A percentile compares a stretch with the other conserved stretches of the same genome.
Evolutionary conservation across 2,797 vertebrate genomes (phyloP).

Genomic region (Sarcophilus harrisii): DNA sequence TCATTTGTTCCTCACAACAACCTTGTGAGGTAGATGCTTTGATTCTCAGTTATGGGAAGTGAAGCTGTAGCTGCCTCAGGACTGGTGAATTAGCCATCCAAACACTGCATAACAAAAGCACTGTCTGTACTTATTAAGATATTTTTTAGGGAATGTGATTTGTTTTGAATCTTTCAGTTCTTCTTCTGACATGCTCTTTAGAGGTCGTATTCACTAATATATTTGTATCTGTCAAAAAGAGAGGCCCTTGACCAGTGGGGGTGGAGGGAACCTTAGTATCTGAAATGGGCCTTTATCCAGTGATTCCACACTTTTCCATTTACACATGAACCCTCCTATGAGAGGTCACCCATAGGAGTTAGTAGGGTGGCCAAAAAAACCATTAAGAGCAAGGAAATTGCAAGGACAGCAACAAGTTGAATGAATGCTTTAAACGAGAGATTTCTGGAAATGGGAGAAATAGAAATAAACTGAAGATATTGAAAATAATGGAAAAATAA

Average conservation of each 20-base stretch:
- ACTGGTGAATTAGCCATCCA: background rate
- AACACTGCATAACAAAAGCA: background rate
- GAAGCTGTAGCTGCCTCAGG: background rate
- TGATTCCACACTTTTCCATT: background rate
- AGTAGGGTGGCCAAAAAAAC: background rate
- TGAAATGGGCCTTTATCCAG: background rate
- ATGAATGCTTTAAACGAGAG: background rate
- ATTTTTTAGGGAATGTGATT: background rate
- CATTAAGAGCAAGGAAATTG: background rate
- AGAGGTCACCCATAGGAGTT: background rate
- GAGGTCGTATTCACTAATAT: background rate
- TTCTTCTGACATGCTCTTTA: background rate
- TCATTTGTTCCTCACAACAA: background rate
- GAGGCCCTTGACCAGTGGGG: background rate
- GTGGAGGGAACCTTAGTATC: background rate
- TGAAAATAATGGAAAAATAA: background rate
- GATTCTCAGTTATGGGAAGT: background rate
- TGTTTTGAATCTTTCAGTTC: background rate
- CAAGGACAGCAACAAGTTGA: background rate
- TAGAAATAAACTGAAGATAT: background rate
- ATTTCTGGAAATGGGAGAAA: background rate
- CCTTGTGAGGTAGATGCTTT: background rate
- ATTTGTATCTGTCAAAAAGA: background rate
- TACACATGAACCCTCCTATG: background rate
- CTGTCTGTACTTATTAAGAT: background rate